phyloP scores from a whole-genome alignment of 2,797 vertebrate genomes.

The Petrocephalus schoutedeni region DNA sequence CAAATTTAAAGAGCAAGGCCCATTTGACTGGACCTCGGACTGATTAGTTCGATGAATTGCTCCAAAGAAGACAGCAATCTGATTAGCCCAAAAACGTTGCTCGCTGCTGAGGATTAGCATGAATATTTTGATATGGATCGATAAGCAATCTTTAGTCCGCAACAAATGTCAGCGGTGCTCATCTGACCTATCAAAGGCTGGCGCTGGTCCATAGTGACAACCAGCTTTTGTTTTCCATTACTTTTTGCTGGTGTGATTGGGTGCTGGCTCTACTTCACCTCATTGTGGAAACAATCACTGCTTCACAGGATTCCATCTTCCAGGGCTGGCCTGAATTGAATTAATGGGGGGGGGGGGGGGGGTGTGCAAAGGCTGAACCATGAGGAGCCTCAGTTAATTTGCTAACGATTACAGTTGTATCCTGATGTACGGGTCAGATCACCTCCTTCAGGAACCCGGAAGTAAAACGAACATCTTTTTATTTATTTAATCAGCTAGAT shows the following conservation, averaged over 20 bases:
- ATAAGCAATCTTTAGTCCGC: constrained; percentile 99
- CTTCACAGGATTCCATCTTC: constrained; percentile 86
- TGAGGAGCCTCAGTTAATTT: constrained; percentile 70
- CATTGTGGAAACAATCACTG: constrained; percentile 86
- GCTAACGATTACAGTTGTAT: constrained; percentile 47
- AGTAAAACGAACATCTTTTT: constrained; percentile 60
- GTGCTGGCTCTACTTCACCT: constrained; percentile 66
- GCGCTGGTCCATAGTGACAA: constrained; percentile 85
- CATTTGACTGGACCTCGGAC: constrained; percentile 99
- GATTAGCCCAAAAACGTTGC: constrained; percentile 99
- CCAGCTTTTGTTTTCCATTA: constrained; percentile 85
- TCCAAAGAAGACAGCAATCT: constrained; percentile 94
- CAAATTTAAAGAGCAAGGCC: constrained; percentile 99
- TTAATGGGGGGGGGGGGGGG: constrained; percentile 53
- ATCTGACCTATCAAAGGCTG: constrained; percentile 99
- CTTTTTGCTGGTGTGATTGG: constrained; percentile 53
- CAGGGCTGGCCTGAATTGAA: constrained; percentile 71
- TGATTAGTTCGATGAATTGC: constrained; percentile 99
- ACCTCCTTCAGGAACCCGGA: constrained; percentile 55
- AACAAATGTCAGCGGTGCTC: constrained; percentile 99
- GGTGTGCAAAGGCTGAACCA: constrained; percentile 56
- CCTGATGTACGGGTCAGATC: constrained; percentile 38
- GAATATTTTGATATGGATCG: constrained; percentile 99
- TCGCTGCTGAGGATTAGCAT: constrained; percentile 90
- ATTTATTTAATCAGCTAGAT: constrained; percentile 47